phyloP scores from a whole-genome alignment of 2,888 invertebrate genomes.

The Standfussiana lucernea region DNA sequence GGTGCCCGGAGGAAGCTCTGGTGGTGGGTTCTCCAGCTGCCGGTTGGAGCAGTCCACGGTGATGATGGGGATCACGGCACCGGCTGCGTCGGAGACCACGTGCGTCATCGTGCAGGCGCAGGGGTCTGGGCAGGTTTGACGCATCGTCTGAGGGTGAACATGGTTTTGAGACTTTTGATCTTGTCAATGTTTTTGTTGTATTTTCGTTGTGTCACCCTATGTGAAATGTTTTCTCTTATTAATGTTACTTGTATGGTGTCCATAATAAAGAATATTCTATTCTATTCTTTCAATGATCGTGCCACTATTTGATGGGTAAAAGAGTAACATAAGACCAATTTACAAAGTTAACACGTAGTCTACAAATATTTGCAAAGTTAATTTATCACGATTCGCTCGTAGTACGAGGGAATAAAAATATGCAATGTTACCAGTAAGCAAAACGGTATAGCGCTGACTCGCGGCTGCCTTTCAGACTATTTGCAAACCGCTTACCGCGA shows the following conservation, averaged over 20 bases:
- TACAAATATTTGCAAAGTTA: neutral
- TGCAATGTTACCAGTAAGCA: neutral
- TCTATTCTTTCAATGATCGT: too few species aligned
- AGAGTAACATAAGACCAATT: neutral
- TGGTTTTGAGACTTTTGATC: neutral
- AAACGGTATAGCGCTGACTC: neutral
- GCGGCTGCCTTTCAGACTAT: neutral
- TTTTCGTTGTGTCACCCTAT: too few species aligned
- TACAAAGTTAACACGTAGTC: neutral
- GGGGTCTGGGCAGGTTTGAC: conserved; percentile 91
- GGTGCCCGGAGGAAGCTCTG: conserved; percentile 91
- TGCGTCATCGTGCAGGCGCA: conserved; percentile 92
- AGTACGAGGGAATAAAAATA: neutral
- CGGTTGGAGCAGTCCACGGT: conserved; percentile 92
- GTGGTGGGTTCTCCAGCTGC: conserved; percentile 91
- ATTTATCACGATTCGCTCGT: neutral
- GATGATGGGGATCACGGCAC: conserved; percentile 91
- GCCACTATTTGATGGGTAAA: too few species aligned
- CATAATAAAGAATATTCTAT: too few species aligned
- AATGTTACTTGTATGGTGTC: too few species aligned
- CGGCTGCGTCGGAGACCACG: conserved; percentile 89
- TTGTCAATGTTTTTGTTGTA: neutral
- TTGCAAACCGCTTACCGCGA: neutral
- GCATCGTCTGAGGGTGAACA: conserved; percentile 84
- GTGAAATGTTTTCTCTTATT: too few species aligned